Percentiles rank a stretch among this genome's conserved stretches.
Evolutionary conservation across 2,888 invertebrate genomes (phyloP).

Genomic region (Cosmia pyralina): DNA sequence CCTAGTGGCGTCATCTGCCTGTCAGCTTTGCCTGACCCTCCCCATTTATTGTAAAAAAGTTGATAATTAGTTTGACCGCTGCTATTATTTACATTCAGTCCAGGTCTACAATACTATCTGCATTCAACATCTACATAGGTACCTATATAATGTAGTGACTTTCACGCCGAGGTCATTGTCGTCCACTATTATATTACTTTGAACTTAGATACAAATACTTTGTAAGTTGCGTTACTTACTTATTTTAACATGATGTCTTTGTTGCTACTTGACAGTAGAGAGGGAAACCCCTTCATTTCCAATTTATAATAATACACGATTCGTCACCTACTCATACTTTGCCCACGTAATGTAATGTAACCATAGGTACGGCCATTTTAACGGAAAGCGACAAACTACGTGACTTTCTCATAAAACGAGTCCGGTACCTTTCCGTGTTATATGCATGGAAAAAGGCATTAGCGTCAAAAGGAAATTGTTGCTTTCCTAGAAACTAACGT

Average conservation of each 20-base stretch:
- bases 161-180: constrained; percentile 55
- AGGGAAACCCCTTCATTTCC: constrained; percentile 6
- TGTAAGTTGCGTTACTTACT: neutral
- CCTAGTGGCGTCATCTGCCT: neutral
- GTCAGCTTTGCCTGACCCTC: neutral
- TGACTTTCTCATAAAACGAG: constrained; percentile 35
- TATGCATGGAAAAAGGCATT: constrained; percentile 34
- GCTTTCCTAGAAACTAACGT: constrained; percentile 35
- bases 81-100: constrained; percentile 17
- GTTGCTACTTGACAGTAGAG: neutral
- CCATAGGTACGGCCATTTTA: neutral
- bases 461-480: constrained; percentile 37
- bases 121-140: constrained; percentile 14
- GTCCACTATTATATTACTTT: constrained; percentile 21
- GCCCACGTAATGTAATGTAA: neutral
- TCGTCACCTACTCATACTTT: neutral
- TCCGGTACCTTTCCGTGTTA: constrained; percentile 32
- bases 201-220: neutral
- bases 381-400: constrained; percentile 91
- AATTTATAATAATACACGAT: neutral
- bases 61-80: constrained; percentile 7
- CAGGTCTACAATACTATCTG: constrained; percentile 11
- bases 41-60: neutral
- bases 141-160: constrained; percentile 35
- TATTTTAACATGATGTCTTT: too few relatives aligned